Conservation (phyloP, 2,113 vertebrate species). For the Cynocephalus volans region DNA sequence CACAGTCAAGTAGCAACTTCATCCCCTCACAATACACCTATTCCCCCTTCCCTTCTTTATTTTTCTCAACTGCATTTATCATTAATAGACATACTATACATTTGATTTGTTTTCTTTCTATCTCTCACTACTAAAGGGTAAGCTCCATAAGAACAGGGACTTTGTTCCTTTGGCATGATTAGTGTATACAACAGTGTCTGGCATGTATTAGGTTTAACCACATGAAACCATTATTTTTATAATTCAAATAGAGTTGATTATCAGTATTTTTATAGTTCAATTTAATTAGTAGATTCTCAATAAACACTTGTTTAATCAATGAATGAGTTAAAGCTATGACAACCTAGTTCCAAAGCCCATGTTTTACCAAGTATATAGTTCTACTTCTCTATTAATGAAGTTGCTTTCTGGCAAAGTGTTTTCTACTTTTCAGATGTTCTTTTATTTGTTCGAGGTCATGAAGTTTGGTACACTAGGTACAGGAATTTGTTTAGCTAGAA, state of each 20-base stretch:
- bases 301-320: slow-evolving; percentile 31
- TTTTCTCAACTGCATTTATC: slow-evolving; percentile 3
- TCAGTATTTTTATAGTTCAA: background rate
- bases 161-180: background rate
- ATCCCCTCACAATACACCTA: background rate
- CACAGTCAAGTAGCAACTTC: background rate
- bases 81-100: background rate
- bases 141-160: background rate
- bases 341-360: background rate
- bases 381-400: slow-evolving; percentile 8
- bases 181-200: background rate
- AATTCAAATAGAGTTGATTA: background rate
- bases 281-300: slow-evolving; percentile 47
- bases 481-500: slow-evolving; percentile 10
- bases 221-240: slow-evolving; percentile 44
- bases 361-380: background rate
- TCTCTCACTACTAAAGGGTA: background rate
- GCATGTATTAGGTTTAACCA: background rate
- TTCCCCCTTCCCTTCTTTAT: background rate
- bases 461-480: background rate
- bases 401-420: slow-evolving; percentile 22
- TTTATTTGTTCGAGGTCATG: background rate
- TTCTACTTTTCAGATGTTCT: background rate
- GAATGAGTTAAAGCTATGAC: slow-evolving; percentile 20
- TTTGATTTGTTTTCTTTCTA: background rate